Evolutionary conservation across 2,113 vertebrate genomes (phyloP), one percentile per base, ranked within the genome.

Genomic region (Mormyrus lacerda): DNA sequence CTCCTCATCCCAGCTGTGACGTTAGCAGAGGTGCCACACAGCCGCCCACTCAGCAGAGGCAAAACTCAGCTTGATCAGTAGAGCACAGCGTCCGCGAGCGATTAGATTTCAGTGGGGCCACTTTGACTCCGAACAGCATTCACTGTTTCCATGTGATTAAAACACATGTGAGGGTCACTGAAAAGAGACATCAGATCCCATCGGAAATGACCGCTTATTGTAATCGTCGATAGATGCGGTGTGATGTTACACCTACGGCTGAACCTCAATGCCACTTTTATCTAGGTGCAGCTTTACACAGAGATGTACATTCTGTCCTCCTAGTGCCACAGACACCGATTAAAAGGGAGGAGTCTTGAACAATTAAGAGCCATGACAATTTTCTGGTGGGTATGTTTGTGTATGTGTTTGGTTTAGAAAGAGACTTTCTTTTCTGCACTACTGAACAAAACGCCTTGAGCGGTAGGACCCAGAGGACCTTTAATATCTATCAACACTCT

Each of bases 401-500:
- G 85, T 84, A 42, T 89, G 19, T 87, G 82, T 83, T 87, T 87
- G 83, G 58, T 89, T 50, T 39, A 48, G 48, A 86, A 89, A 15
- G 87, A 91, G 85, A 87, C 76, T 87, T 44, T 55, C 84, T 84
- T 88, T 51, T 76, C 89, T 88, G 42, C 24, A 47, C 42, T 51
- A 27, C 11, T 76, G 82, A 85, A 89, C 88, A 27, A 58, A 88
- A 90, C 42, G 0, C 51, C 13, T 92, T 91, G 91, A 91, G 95
- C 95, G 93, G 88, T 95, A 96, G 94, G 94, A 96, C 95, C 95
- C 95, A 89, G 95, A 94, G 91, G 94, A 91, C 85, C 88, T 50
- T 4, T 8, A 6, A 84, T 24, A 53, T 84, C 48, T 73, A 86
- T 90, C 87, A 89, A 27, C 82, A 19, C 83, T 0, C 48, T 35